Percentiles rank a stretch among this genome's conserved stretches.
phyloP scores from a whole-genome alignment of 2,113 vertebrate genomes.

The Delphinapterus leucas region DNA sequence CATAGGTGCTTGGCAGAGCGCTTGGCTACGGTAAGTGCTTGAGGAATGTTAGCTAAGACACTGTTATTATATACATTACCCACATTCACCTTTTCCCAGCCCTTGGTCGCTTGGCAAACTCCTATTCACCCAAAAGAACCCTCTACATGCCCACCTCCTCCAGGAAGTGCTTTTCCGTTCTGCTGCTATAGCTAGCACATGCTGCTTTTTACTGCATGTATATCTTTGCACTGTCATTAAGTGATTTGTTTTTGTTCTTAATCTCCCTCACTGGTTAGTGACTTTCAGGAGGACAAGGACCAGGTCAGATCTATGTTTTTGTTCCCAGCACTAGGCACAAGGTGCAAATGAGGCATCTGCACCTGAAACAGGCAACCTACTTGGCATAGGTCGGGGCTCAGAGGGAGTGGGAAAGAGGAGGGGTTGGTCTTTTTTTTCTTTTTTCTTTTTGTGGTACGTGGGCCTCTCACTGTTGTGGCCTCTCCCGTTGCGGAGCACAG shows the following conservation, averaged over 20 bases:
- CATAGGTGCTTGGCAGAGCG: neutral
- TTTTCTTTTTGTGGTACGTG: too few species aligned
- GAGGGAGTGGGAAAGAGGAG: neutral
- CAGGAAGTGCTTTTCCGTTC: neutral
- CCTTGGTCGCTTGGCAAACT: neutral
- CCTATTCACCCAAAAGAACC: neutral
- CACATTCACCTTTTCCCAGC: neutral
- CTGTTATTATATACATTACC: too few species aligned
- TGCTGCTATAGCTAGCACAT: neutral
- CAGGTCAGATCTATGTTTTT: neutral
- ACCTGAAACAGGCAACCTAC: neutral
- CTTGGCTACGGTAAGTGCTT: neutral
- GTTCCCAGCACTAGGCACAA: neutral
- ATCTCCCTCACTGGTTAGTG: neutral
- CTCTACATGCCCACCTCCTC: neutral
- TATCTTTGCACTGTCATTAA: neutral
- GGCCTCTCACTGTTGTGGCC: too few species aligned
- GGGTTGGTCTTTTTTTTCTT: neutral
- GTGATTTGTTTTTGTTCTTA: neutral
- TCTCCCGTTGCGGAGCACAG: too few species aligned
- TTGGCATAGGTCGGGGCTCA: neutral
- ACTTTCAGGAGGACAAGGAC: neutral
- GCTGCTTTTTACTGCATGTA: too few species aligned
- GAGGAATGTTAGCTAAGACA: neutral
- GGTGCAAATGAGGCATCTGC: neutral